phyloP scores from a whole-genome alignment of 2,113 vertebrate species.

The Parus major region DNA sequence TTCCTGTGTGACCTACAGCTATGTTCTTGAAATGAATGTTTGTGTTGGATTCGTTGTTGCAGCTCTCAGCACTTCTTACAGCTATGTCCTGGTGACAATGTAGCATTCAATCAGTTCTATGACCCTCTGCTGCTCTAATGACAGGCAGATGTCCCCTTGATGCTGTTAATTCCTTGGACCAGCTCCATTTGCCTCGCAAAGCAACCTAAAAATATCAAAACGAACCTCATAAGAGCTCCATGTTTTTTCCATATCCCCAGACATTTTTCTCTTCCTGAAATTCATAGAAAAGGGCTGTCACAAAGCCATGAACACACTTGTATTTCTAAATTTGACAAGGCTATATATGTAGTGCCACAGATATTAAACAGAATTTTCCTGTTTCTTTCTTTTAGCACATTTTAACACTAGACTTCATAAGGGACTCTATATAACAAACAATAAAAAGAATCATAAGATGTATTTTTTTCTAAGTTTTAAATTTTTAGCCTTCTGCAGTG shows the following conservation, averaged over 20 bases:
- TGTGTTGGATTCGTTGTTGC: constrained; percentile 1
- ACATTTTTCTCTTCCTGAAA: neutral
- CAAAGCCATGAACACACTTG: neutral
- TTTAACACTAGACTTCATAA: neutral
- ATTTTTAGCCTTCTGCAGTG: neutral
- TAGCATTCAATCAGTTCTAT: neutral
- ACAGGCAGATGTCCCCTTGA: neutral
- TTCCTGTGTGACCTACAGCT: neutral
- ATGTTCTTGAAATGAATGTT: constrained; percentile 10
- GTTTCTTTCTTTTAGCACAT: neutral
- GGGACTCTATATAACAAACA: neutral
- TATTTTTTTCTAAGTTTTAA: neutral
- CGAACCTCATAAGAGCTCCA: neutral
- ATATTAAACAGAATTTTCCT: neutral
- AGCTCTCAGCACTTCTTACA: constrained; percentile 32
- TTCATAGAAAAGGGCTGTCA: neutral
- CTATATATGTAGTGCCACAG: neutral
- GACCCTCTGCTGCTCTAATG: neutral
- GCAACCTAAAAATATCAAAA: neutral
- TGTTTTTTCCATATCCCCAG: neutral
- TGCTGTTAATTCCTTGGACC: neutral
- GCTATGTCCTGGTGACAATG: neutral
- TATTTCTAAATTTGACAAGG: neutral
- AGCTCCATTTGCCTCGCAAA: neutral
- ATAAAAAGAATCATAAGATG: neutral